These are phyloP conservation scores for Anolis sagrei DNA, from an alignment of 2,113 vertebrate species.

Conservation along the genomic window DNA sequence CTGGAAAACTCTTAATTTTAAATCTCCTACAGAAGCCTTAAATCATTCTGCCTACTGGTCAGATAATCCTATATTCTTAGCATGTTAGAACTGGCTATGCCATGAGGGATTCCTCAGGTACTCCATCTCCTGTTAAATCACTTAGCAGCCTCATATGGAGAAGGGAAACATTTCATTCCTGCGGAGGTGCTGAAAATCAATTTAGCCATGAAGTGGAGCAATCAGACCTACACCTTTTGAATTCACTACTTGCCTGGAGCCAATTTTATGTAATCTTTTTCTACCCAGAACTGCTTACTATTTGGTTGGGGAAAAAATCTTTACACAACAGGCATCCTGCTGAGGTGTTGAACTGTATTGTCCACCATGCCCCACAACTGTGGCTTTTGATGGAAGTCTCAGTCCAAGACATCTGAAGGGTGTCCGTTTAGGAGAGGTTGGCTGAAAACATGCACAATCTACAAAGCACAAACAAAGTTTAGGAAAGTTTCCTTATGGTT, in stretches of 20 bases:
- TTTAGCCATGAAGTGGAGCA: not conserved
- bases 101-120: not conserved
- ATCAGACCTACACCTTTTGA: not conserved
- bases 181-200: not conserved
- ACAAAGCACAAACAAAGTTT: slow-evolving; percentile 44
- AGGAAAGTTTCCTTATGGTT: not conserved
- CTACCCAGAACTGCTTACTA: not conserved
- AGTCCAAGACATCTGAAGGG: not conserved
- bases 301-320: not conserved
- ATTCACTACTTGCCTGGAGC: not conserved
- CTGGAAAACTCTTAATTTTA: not conserved
- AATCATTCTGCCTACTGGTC: not conserved
- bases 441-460: not conserved
- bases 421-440: not conserved
- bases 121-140: not conserved
- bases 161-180: not conserved
- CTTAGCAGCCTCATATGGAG: not conserved
- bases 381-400: not conserved
- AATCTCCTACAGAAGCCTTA: not conserved
- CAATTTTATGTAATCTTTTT: not conserved
- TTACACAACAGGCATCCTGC: not conserved
- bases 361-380: not conserved
- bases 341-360: not conserved
- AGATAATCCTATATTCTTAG: not conserved
- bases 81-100: not conserved